These are phyloP conservation scores for Chrysocyon brachyurus DNA, from an alignment of 2,797 vertebrate genomes.

Conservation along the genomic window DNA sequence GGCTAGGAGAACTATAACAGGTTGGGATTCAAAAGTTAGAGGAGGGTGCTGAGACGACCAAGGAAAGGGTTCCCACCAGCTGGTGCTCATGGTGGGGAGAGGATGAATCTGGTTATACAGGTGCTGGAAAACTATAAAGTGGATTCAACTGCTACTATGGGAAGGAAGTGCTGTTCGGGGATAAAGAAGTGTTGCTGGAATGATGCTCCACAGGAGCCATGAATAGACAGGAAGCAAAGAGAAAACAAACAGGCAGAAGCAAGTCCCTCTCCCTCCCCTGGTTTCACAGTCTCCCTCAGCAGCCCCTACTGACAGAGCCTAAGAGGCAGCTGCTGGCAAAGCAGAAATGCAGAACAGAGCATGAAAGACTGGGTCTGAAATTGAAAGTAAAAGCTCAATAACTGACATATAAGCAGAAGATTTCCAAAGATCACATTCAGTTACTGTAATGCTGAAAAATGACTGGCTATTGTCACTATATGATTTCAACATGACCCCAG, in stretches of 20 bases:
- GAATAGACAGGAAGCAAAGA: neutral
- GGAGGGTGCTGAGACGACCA: neutral
- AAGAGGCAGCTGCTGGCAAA: neutral
- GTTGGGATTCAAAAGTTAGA: neutral
- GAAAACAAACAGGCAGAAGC: neutral
- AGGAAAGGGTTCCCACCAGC: neutral
- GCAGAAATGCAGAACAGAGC: neutral
- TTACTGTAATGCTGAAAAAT: conserved; percentile 22
- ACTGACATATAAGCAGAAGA: neutral
- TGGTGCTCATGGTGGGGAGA: neutral
- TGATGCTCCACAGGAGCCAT: neutral
- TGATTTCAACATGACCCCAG: neutral
- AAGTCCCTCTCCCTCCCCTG: no score
- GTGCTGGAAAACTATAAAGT: neutral
- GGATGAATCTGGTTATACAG: neutral
- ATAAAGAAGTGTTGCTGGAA: neutral
- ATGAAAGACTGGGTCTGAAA: neutral
- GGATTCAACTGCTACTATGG: neutral
- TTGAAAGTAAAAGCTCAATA: neutral
- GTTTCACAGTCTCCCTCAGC: no score
- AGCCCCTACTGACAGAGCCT: neutral
- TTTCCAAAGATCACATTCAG: neutral
- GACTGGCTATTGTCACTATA: neutral
- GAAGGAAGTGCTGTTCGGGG: neutral
- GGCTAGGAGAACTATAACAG: neutral